Conservation (phyloP, 2,888 invertebrate species). For the Trichogramma dendrolimi region DNA sequence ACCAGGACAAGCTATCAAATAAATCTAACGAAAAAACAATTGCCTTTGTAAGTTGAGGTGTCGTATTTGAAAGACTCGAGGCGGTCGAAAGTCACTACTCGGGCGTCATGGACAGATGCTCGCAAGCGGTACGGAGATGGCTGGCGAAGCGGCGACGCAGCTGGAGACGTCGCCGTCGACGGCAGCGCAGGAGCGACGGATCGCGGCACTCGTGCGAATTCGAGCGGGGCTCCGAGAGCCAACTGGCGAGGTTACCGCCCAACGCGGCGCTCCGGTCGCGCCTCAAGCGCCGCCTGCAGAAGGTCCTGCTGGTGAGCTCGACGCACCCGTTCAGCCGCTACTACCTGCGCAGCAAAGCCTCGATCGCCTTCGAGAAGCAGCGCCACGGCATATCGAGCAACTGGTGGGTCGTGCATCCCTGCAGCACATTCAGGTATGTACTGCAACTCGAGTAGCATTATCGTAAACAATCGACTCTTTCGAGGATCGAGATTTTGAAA, state of each 20-base stretch:
- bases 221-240: conserved; percentile 40
- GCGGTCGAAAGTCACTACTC: too few relatives aligned
- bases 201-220: conserved; percentile 42
- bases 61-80: too few relatives aligned
- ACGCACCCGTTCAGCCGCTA: conserved; percentile 39
- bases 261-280: conserved; percentile 39
- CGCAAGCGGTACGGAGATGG: not conserved
- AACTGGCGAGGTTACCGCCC: conserved; percentile 46
- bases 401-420: conserved; percentile 49
- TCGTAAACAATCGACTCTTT: too few relatives aligned
- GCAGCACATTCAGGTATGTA: conserved; percentile 41
- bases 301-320: conserved; percentile 41
- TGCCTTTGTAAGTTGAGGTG: too few relatives aligned
- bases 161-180: not conserved
- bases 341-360: conserved; percentile 43
- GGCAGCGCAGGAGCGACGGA: not conserved
- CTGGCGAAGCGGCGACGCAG: not conserved
- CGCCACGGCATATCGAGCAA: conserved; percentile 40
- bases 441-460: too few relatives aligned
- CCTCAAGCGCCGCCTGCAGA: conserved; percentile 41
- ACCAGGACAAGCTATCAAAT: too few relatives aligned
- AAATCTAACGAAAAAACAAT: too few relatives aligned
- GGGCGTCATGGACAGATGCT: too few relatives aligned
- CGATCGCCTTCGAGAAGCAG: conserved; percentile 45
- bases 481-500: too few relatives aligned